Percentiles rank a stretch among this genome's conserved stretches.
These are phyloP conservation scores for Aelia acuminata DNA, from an alignment of 2,888 invertebrate genomes.

Conservation along the genomic window DNA sequence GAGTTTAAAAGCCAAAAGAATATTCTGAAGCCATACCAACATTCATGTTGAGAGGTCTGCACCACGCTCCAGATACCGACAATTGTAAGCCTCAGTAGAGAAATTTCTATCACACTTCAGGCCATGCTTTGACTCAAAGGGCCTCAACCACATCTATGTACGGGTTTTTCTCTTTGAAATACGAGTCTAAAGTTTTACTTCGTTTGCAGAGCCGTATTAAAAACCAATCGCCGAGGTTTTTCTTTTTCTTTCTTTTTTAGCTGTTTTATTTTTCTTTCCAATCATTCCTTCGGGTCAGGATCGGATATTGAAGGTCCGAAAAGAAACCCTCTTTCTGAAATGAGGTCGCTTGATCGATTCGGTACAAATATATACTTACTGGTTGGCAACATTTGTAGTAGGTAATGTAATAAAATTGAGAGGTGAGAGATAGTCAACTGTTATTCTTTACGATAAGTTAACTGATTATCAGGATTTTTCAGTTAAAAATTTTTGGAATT, in stretches of 20 bases:
- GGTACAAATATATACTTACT: no score
- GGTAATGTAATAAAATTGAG: no score
- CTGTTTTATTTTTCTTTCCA: not conserved
- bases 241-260: no score
- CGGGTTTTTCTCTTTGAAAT: not conserved
- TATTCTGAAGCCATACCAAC: not conserved
- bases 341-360: not conserved
- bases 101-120: slow-evolving; percentile 3
- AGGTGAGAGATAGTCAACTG: no score
- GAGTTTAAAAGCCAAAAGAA: no score
- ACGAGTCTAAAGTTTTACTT: not conserved
- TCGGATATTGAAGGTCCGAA: not conserved
- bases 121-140: not conserved
- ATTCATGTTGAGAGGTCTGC: not conserved
- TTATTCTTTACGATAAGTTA: no score
- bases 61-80: not conserved
- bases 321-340: not conserved
- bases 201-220: not conserved
- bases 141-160: not conserved
- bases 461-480: no score
- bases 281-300: not conserved
- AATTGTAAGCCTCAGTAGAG: not conserved
- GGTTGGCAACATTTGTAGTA: no score
- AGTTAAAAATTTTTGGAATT: no score
- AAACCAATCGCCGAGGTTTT: not conserved